A percentile compares a stretch with the other conserved stretches of the same genome.
Evolutionary conservation across 1,140 invertebrate genomes (phyloP).

Genomic region (Plectus sambesii): DNA sequence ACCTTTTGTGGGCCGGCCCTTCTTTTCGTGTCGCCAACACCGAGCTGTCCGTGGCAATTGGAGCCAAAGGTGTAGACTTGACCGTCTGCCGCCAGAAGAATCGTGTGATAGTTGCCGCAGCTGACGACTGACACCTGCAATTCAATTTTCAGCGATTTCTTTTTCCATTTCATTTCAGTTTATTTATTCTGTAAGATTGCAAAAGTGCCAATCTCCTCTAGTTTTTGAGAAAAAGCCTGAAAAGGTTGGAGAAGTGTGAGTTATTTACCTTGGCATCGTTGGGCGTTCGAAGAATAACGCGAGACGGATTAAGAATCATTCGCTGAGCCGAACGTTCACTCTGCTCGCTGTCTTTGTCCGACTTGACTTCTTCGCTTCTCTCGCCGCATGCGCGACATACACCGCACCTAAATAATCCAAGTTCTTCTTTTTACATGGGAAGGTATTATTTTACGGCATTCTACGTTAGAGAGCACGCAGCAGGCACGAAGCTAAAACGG

Average conservation of each 20-base stretch:
- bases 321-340: too few species aligned
- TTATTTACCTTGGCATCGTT: too few species aligned
- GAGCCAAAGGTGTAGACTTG: conserved; percentile 70
- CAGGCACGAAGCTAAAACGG: too few species aligned
- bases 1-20: conserved; percentile 27
- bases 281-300: conserved; percentile 18
- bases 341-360: conserved; percentile 30
- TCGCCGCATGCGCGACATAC: conserved; percentile 73
- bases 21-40: conserved; percentile 62
- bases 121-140: conserved; percentile 14
- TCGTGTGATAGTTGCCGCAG: conserved; percentile 42
- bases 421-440: too few species aligned
- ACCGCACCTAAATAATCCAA: too few species aligned
- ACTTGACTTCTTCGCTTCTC: conserved; percentile 55
- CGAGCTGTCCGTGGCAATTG: conserved; percentile 85
- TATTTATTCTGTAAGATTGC: conserved; percentile 8
- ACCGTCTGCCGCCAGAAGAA: conserved; percentile 54
- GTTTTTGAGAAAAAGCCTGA: too few species aligned
- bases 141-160: too few species aligned
- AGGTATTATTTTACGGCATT: too few species aligned
- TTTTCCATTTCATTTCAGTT: neutral
- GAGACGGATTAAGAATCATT: conserved; percentile 9
- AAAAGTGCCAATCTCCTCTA: too few species aligned
- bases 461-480: too few species aligned
- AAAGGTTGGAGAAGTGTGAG: too few species aligned